A percentile compares a stretch with the other conserved stretches of the same genome.
Conservation (phyloP, 2,888 invertebrate genomes). For the Conomelus anceps region DNA sequence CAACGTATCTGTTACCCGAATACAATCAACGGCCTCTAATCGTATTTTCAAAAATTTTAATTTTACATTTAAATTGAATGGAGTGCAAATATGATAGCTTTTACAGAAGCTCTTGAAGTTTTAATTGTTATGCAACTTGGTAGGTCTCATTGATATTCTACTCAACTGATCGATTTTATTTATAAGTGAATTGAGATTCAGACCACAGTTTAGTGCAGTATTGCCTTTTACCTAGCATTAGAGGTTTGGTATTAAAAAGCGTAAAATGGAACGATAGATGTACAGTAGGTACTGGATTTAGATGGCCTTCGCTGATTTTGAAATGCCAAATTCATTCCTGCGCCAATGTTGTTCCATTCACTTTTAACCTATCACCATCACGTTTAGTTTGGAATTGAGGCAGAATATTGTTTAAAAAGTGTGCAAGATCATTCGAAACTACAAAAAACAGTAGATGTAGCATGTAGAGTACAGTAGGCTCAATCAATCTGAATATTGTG, state of each 20-base stretch:
- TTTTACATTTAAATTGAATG: too few species aligned
- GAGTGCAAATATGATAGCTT: too few species aligned
- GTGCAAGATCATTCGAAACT: neutral
- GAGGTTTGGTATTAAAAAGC: neutral
- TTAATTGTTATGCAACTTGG: too few species aligned
- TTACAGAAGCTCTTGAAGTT: too few species aligned
- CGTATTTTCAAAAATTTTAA: too few species aligned
- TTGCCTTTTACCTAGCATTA: neutral
- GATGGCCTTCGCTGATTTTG: neutral
- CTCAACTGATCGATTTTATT: neutral
- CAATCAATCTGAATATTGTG: too few species aligned
- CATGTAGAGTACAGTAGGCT: neutral
- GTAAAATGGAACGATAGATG: neutral
- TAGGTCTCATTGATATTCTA: neutral
- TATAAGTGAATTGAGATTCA: neutral
- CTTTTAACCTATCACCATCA: neutral
- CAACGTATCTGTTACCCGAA: too few species aligned
- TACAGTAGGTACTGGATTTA: neutral
- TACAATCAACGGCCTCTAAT: too few species aligned
- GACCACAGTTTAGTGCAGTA: neutral
- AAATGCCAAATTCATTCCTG: neutral
- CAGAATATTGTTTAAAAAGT: neutral
- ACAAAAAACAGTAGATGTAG: neutral
- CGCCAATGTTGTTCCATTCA: neutral
- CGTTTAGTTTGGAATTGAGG: neutral